phyloP scores from a whole-genome alignment of 1,140 invertebrate genomes.

The Eriocheir sinensis region DNA sequence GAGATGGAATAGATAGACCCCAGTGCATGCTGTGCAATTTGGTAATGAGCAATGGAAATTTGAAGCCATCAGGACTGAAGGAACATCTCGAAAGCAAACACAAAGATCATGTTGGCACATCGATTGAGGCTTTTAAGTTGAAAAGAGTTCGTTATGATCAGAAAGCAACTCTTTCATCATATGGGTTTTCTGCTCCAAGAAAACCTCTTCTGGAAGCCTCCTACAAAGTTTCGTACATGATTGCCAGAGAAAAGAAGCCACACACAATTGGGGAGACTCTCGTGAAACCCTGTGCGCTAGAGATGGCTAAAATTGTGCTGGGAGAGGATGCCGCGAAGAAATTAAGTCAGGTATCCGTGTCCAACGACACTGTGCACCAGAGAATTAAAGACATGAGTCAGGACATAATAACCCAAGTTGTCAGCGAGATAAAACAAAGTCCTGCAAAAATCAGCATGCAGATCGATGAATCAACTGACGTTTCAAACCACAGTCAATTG shows the following conservation, averaged over 20 bases:
- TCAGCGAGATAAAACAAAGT: background rate
- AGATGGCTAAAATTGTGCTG: conserved; percentile 75
- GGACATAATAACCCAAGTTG: conserved; percentile 61
- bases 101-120: conserved; percentile 60
- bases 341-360: conserved; percentile 56
- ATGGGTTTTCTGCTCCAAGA: conserved; percentile 43
- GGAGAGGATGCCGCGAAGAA: conserved; percentile 60
- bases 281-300: conserved; percentile 59
- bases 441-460: conserved; percentile 27
- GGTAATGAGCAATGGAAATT: conserved; percentile 61
- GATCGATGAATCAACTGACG: no score
- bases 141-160: conserved; percentile 47
- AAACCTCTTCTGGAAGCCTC: conserved; percentile 69
- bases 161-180: conserved; percentile 57
- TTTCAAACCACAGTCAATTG: conserved; percentile 48
- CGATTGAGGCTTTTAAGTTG: conserved; percentile 52
- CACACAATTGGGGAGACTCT: conserved; percentile 77
- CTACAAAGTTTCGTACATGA: conserved; percentile 77
- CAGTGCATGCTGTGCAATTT: conserved; percentile 64
- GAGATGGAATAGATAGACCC: conserved; percentile 57
- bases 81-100: conserved; percentile 63
- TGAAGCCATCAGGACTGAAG: conserved; percentile 63
- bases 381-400: conserved; percentile 78
- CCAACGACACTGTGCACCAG: conserved; percentile 78
- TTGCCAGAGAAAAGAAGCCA: conserved; percentile 79